Base-by-base conservation (phyloP, 2,888 invertebrate species). In the Drosophila flavopinicola region DNA sequence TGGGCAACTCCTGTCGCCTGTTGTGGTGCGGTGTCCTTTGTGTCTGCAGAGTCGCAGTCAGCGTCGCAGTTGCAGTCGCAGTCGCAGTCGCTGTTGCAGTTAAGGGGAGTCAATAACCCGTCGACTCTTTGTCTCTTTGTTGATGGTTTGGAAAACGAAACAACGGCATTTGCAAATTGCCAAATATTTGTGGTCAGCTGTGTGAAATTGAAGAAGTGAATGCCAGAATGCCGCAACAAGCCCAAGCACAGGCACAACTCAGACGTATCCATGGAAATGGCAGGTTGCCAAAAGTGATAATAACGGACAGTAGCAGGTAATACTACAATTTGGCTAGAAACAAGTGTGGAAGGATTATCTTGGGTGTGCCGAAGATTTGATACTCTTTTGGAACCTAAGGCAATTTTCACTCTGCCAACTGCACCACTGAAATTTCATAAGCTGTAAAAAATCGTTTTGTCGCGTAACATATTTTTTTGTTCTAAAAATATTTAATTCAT, bases 271-370 rank as follows among this genome's bases (percentile, higher is more conserved):
- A 70, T 27, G 80, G 70, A 23, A 42, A 78, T 61, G 74, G 69
- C 39, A 67, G 80, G 27, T 38, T 84, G 44, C 74, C 84, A 29
- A 79, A 69, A 45, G 58, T 73, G 42, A 52, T 86, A 67, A 53
- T 63, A 59, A 52, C 58, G 30, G 87, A 80, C 52, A 63, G 80
- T 32, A 84, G 49, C 85, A 80, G 80, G 80, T 80, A 80, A 79
- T 13, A 3, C n/a, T 17, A 35, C n/a, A 35, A 23, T n/a, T n/a
- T n/a, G n/a, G n/a, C n/a, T n/a, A n/a, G n/a, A n/a, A n/a, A n/a
- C n/a, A n/a, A n/a, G n/a, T n/a, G n/a, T n/a, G n/a, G n/a, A n/a
- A n/a, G n/a, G n/a, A n/a, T n/a, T n/a, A n/a, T n/a, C n/a, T n/a
- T n/a, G n/a, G n/a, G n/a, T n/a, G n/a, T n/a, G n/a, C n/a, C n/a